phyloP scores from a whole-genome alignment of 1,140 invertebrate species.

The Oreohelix idahoensis region DNA sequence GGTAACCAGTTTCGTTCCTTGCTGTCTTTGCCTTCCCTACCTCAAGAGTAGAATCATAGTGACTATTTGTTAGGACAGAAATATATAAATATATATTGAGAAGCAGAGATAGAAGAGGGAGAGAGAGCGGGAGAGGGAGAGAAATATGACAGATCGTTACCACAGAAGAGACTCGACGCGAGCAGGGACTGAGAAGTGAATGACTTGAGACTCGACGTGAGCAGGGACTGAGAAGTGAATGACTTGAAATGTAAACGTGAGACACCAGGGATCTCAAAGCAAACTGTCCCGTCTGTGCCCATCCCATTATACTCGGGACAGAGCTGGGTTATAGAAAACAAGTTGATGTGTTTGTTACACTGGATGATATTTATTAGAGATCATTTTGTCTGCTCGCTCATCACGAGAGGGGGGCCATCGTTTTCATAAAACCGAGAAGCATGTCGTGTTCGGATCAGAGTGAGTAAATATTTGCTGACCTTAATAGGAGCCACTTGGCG shows the following conservation, averaged over 20 bases:
- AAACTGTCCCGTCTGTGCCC: slow-evolving; percentile 12
- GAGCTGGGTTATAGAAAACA: neutral
- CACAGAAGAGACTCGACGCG: neutral
- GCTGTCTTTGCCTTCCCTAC: too few relatives aligned
- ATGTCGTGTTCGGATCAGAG: neutral
- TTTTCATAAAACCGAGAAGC: neutral
- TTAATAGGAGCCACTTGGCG: neutral
- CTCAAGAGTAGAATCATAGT: too few relatives aligned
- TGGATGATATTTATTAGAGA: neutral
- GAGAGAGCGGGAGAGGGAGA: too few relatives aligned
- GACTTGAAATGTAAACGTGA: slow-evolving; percentile 9
- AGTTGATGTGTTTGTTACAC: slow-evolving; percentile 4
- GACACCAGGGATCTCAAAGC: neutral
- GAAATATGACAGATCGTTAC: neutral
- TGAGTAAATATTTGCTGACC: neutral
- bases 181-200: neutral
- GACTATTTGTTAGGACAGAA: too few relatives aligned
- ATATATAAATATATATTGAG: neutral
- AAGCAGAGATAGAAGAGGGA: neutral
- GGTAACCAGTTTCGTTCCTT: too few relatives aligned
- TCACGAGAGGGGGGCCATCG: neutral
- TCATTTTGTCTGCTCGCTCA: neutral
- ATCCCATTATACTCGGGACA: neutral
- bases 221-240: neutral
- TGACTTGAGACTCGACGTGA: neutral